These are phyloP conservation scores for Parnassius smintheus DNA, from an alignment of 2,888 invertebrate genomes.

Conservation along the genomic window DNA sequence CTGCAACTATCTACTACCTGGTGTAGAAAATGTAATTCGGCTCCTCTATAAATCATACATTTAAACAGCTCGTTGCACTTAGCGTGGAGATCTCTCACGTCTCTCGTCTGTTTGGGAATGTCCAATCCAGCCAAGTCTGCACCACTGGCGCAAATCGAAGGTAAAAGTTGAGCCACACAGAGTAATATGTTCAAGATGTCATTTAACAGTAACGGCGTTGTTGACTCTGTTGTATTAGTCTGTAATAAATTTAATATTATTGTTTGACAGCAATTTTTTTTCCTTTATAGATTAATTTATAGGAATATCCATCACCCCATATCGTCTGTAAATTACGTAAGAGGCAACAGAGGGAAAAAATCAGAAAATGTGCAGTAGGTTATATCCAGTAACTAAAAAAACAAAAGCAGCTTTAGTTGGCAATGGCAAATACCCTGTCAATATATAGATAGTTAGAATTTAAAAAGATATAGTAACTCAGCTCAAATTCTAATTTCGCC, in stretches of 20 bases:
- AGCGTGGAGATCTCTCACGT: conserved; percentile 90
- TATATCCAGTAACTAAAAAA: too few species aligned
- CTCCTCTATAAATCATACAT: conserved; percentile 87
- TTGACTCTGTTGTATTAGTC: conserved; percentile 83
- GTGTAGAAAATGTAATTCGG: conserved; percentile 87
- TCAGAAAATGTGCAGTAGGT: too few species aligned
- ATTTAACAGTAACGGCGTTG: conserved; percentile 80
- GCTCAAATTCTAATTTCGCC: too few species aligned
- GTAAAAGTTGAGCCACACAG: conserved; percentile 87
- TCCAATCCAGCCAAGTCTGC: conserved; percentile 82
- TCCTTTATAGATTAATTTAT: neutral
- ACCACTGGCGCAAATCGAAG: conserved; percentile 84
- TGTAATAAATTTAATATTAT: conserved; percentile 48
- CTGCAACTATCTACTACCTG: too few species aligned
- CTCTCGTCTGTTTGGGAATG: conserved; percentile 81
- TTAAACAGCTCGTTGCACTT: conserved; percentile 90
- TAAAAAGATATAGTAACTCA: too few species aligned
- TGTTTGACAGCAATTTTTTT: neutral
- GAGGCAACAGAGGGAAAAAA: too few species aligned
- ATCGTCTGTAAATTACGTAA: too few species aligned
- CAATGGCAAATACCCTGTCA: too few species aligned
- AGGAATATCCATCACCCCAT: too few species aligned
- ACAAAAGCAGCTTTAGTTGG: too few species aligned
- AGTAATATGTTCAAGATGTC: conserved; percentile 89
- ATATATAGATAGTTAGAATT: too few species aligned